These are phyloP conservation scores for Dissostichus mawsoni DNA, from an alignment of 2,113 vertebrate genomes.

Conservation along the genomic window DNA sequence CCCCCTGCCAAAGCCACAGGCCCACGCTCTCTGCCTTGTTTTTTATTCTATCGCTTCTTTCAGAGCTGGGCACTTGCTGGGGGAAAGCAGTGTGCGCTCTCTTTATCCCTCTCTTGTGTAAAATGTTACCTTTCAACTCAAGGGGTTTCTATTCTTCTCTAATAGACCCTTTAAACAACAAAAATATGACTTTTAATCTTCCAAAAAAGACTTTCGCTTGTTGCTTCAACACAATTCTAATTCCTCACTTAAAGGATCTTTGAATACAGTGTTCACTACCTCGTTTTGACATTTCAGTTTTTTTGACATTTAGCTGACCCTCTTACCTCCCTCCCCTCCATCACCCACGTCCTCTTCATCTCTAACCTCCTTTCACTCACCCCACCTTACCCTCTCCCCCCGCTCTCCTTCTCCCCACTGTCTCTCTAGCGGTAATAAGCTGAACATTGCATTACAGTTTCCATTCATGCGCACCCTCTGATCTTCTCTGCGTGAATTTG, in stretches of 20 bases:
- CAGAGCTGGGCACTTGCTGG: conserved; percentile 61
- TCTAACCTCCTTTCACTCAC: conserved; percentile 32
- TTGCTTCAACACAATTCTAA: not conserved
- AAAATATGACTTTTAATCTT: conserved; percentile 12
- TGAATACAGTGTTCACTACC: too few relatives aligned
- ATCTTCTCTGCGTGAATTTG: conserved; percentile 62
- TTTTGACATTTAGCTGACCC: conserved; percentile 8
- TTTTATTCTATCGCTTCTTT: conserved; percentile 69
- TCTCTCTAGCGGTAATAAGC: conserved; percentile 59
- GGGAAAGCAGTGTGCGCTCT: conserved; percentile 43
- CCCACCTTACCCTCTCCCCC: conserved; percentile 1
- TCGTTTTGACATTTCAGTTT: not conserved
- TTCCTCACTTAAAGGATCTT: too few relatives aligned
- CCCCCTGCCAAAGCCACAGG: conserved; percentile 65
- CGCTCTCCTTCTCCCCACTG: conserved; percentile 4
- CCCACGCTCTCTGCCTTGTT: conserved; percentile 47
- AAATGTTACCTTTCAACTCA: conserved; percentile 53
- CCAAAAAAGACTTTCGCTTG: not conserved
- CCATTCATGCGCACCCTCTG: conserved; percentile 71
- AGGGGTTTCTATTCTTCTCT: conserved; percentile 34
- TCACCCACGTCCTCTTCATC: conserved; percentile 43
- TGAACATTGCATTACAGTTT: conserved; percentile 75
- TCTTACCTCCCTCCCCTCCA: conserved; percentile 16
- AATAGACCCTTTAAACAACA: conserved; percentile 21
- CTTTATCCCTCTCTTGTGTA: conserved; percentile 37